Evolutionary conservation across 2,888 invertebrate genomes (phyloP).

Genomic region (Ellobium chinense): DNA sequence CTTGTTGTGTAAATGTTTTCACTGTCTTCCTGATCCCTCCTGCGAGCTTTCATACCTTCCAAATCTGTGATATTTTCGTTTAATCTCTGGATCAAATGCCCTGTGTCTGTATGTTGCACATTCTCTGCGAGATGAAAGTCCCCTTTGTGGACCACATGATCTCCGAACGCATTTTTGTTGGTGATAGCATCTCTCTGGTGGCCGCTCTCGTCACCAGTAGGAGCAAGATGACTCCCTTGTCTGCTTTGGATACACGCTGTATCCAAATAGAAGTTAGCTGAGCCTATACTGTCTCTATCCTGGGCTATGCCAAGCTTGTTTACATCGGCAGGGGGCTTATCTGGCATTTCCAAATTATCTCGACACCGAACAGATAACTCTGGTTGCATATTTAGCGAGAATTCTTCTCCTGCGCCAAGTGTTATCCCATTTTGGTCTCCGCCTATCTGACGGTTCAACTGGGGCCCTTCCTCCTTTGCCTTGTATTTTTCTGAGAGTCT

Average conservation of each 20-base stretch:
- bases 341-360: neutral
- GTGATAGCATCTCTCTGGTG: neutral
- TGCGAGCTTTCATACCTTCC: neutral
- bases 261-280: neutral
- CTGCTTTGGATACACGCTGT: neutral
- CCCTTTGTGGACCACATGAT: neutral
- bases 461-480: neutral
- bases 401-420: neutral
- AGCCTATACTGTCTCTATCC: neutral
- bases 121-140: neutral
- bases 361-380: neutral
- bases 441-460: neutral
- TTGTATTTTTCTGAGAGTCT: too few species aligned
- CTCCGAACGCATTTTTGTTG: neutral
- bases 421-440: neutral
- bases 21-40: neutral
- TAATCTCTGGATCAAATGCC: neutral
- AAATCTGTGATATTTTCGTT: neutral
- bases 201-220: neutral
- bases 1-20: neutral
- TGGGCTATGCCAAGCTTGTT: neutral
- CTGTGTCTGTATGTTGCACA: neutral
- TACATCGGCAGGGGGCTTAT: conserved; percentile 3
- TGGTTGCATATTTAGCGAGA: neutral
- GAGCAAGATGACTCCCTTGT: neutral